Evolutionary conservation across 2,888 invertebrate genomes (phyloP).

Genomic region (Parelbella ahira): DNA sequence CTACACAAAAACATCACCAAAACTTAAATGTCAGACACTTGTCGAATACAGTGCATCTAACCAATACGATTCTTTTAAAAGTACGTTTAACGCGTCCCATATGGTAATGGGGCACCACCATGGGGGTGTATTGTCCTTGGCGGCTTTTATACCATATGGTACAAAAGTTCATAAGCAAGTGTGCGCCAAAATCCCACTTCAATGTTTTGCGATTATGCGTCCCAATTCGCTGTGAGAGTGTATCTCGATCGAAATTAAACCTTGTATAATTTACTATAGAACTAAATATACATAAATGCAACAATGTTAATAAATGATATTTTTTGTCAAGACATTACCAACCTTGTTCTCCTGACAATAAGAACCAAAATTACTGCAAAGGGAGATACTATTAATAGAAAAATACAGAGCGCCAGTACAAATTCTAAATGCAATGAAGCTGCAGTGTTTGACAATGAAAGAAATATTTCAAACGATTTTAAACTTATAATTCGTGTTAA

Average conservation of each 20-base stretch:
- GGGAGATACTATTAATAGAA: conserved; percentile 32
- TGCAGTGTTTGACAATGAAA: conserved; percentile 51
- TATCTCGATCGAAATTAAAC: conserved; percentile 32
- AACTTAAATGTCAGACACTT: conserved; percentile 1
- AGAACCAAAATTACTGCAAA: not conserved
- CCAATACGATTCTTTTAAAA: conserved; percentile 71
- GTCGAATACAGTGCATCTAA: conserved; percentile 11
- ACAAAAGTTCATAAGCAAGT: conserved; percentile 76
- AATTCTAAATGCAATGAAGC: conserved; percentile 55
- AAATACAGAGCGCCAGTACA: conserved; percentile 44
- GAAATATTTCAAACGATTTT: conserved; percentile 28
- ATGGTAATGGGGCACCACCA: conserved; percentile 64
- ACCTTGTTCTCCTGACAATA: conserved; percentile 3
- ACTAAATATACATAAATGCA: conserved; percentile 1
- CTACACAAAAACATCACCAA: too few species aligned
- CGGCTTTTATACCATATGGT: conserved; percentile 79
- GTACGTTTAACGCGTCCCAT: conserved; percentile 74
- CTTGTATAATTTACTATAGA: conserved; percentile 26
- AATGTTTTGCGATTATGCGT: conserved; percentile 55
- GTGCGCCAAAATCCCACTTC: conserved; percentile 64
- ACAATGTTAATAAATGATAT: not conserved
- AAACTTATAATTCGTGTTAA: conserved; percentile 2
- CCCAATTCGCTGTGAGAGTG: conserved; percentile 35
- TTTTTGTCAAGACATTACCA: not conserved
- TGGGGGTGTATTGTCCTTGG: conserved; percentile 71